Percentiles rank a stretch among this genome's conserved stretches.
phyloP scores from a whole-genome alignment of 2,888 invertebrate species.

The Piscicola geometra region DNA sequence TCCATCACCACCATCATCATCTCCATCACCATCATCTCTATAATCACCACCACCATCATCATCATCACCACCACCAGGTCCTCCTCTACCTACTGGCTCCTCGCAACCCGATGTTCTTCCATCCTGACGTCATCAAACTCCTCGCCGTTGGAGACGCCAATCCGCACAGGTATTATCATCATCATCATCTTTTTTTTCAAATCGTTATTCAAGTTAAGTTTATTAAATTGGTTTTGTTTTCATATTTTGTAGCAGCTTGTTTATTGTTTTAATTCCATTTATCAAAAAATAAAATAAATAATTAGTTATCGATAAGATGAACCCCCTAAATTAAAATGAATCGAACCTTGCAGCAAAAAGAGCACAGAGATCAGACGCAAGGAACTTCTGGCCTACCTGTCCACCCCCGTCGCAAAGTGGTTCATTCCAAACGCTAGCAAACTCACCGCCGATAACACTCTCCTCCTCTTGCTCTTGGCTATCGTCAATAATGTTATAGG shows the following conservation, averaged over 20 bases:
- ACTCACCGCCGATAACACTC: constrained; percentile 49
- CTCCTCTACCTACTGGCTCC: constrained; percentile 81
- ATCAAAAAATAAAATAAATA: background rate
- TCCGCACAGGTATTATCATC: constrained; percentile 59
- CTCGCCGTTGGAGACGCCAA: constrained; percentile 70
- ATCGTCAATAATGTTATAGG: constrained; percentile 51
- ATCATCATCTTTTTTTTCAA: too few relatives aligned
- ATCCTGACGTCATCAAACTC: constrained; percentile 71
- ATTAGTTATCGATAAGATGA: background rate
- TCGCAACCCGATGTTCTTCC: constrained; percentile 73
- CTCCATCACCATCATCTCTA: too few relatives aligned
- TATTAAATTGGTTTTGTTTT: too few relatives aligned
- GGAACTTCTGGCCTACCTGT: constrained; percentile 50
- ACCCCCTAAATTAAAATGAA: background rate
- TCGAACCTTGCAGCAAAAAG: constrained; percentile 56
- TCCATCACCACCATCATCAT: too few relatives aligned
- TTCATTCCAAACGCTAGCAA: constrained; percentile 47
- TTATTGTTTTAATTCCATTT: too few relatives aligned
- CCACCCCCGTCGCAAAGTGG: constrained; percentile 48
- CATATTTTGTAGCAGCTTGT: too few relatives aligned
- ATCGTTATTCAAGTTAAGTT: too few relatives aligned
- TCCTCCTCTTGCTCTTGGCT: constrained; percentile 48
- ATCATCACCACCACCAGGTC: constrained; percentile 59
- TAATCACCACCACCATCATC: too few relatives aligned
- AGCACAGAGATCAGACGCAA: constrained; percentile 48